Base-by-base conservation (phyloP, 35 echinoderm and acorn worm species). In the Apostichopus japonicus region DNA sequence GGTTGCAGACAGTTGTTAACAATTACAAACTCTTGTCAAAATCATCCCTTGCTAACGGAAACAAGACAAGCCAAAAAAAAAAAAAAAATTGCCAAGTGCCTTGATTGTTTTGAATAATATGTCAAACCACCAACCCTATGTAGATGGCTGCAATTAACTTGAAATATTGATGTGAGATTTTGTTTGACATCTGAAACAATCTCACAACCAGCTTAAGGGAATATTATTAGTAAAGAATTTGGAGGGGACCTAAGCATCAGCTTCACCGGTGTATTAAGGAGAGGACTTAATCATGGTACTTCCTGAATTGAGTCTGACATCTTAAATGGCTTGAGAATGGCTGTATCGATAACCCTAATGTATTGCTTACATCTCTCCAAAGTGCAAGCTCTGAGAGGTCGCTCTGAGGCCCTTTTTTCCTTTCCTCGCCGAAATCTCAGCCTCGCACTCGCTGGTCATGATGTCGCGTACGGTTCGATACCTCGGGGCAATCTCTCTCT, bases 361-460 rank as follows among this genome's bases (percentile, higher is more conserved):
- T 75, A 75, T 75, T 75, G 81, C 54, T 84, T 84, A 58, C 81
- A 84, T 59, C 81, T 57, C 33, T 44, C 81, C 15, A 84, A 57
- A 84, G 81, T 84, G 56, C 81, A 84, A 6, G n/a, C 24, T 57
- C 4, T 1, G 33, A 44, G 21, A 58, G 54, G 81, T 55, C 56
- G n/a, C 33, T 57, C 53, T 58, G 53, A 58, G 81, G 81, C 44
- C 81, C 71, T 19, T 4, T 21, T 75, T 75, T 19, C 71, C n/a
- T 23, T 75, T 23, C 71, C 17, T 75, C 22, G 71, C n/a, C 71
- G 13, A 23, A 44, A 75, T 75, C 22, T 75, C 71, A 6, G 5
- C 17, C 71, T 21, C 22, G 71, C 57, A 61, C 17, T 75, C n/a
- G 17, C 71, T n/a, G 17, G 71, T 19, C 15, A 75, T 2, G 71